Evolutionary conservation across 2,888 invertebrate species (phyloP).

Genomic region (Uloborus plumipes): DNA sequence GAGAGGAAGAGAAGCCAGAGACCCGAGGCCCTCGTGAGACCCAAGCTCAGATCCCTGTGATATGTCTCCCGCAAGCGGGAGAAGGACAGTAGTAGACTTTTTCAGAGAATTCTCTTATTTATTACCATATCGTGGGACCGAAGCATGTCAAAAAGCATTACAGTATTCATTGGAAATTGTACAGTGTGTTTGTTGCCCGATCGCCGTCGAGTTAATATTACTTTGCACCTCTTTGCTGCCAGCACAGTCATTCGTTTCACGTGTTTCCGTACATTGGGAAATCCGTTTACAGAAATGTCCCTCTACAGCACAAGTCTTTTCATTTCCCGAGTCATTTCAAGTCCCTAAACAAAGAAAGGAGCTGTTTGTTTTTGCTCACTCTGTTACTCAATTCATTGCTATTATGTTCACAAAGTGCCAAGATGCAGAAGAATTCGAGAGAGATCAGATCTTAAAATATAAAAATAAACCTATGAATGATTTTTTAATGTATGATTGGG

Average conservation of each 20-base stretch:
- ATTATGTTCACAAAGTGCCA: slow-evolving; percentile 63
- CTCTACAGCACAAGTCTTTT: slow-evolving; percentile 39
- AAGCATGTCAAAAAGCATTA: slow-evolving; percentile 35
- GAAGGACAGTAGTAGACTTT: slow-evolving; percentile 34
- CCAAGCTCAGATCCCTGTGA: slow-evolving; percentile 65
- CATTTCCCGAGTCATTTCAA: slow-evolving; percentile 43
- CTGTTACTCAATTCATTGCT: slow-evolving; percentile 54
- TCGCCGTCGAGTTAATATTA: slow-evolving; percentile 48
- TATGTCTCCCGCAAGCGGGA: slow-evolving; percentile 60
- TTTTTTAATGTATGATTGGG: slow-evolving; percentile 45
- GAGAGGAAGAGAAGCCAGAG: slow-evolving; percentile 26
- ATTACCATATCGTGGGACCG: slow-evolving; percentile 57
- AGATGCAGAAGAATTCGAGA: slow-evolving; percentile 44
- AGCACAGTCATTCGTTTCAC: slow-evolving; percentile 53
- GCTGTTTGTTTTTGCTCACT: slow-evolving; percentile 56
- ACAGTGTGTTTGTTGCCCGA: slow-evolving; percentile 46
- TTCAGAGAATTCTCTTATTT: slow-evolving; percentile 32
- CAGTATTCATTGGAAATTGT: slow-evolving; percentile 61
- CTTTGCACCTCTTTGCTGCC: slow-evolving; percentile 63
- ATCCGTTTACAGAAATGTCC: slow-evolving; percentile 32
- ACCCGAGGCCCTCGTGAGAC: slow-evolving; percentile 47
- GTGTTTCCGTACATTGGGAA: slow-evolving; percentile 31
- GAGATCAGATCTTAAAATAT: slow-evolving; percentile 17
- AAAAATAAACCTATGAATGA: slow-evolving; percentile 35
- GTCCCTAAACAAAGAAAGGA: slow-evolving; percentile 47